Evolutionary conservation across 2,113 vertebrate species (phyloP).

Genomic region (Gallinago media): DNA sequence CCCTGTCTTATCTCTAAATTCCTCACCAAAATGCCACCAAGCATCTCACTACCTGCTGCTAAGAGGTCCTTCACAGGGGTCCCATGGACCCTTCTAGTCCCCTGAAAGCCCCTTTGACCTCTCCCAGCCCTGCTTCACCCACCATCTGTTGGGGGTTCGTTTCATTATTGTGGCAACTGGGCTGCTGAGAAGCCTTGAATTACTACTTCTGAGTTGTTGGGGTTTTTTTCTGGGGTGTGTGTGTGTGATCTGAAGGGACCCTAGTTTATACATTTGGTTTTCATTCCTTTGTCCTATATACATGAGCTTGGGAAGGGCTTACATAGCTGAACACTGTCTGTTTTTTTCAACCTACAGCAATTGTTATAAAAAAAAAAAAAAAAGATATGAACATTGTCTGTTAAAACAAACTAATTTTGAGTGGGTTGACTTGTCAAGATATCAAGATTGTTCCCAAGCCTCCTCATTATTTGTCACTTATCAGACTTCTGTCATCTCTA

Average conservation of each 20-base stretch:
- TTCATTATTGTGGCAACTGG: background rate
- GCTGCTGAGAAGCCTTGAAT: background rate
- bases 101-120: background rate
- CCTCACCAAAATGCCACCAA: background rate
- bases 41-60: background rate
- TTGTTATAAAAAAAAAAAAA: background rate
- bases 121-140: background rate
- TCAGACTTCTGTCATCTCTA: background rate
- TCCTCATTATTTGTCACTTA: constrained; percentile 27
- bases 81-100: background rate
- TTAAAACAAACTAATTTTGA: constrained; percentile 16
- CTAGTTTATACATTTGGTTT: background rate
- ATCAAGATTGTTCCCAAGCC: background rate
- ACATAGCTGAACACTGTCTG: background rate
- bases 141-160: accelerated
- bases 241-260: background rate
- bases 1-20: background rate
- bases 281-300: background rate
- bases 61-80: accelerated
- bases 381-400: background rate
- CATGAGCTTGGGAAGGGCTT: background rate
- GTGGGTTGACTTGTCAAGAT: background rate
- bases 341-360: background rate
- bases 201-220: background rate
- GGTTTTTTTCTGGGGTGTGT: accelerated